Conservation (phyloP, 2,888 invertebrate species). For the Norana najaformis region DNA sequence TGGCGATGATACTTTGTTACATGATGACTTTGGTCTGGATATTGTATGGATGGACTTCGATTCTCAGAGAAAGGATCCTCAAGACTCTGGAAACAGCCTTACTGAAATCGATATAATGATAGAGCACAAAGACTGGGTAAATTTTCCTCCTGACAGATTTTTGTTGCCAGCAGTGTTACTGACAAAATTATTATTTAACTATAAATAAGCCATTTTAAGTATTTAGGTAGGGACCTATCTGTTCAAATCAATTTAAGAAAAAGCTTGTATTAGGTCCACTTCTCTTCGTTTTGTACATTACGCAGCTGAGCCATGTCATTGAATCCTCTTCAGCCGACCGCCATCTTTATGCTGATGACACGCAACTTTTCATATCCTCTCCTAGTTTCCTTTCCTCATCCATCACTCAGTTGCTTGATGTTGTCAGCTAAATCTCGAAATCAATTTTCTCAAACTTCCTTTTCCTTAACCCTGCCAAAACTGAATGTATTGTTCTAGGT, state of each 20-base stretch:
- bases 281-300: too few species aligned
- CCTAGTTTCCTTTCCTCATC: too few species aligned
- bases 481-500: too few species aligned
- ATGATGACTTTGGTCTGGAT: constrained; percentile 8
- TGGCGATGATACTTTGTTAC: neutral
- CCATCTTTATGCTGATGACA: too few species aligned
- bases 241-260: neutral
- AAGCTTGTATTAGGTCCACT: neutral
- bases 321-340: too few species aligned
- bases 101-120: neutral
- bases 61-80: neutral
- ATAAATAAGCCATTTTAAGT: neutral
- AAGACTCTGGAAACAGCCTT: neutral
- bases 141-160: neutral
- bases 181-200: neutral
- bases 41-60: neutral
- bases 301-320: too few species aligned
- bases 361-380: too few species aligned
- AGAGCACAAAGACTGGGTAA: constrained; percentile 6
- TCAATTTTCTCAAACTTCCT: too few species aligned
- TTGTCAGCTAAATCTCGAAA: too few species aligned
- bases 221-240: neutral
- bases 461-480: too few species aligned
- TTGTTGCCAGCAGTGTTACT: neutral
- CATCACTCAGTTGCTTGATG: too few species aligned